Base-by-base conservation (phyloP, 2,888 invertebrate genomes). In the Sceliomorpha sp. region DNA sequence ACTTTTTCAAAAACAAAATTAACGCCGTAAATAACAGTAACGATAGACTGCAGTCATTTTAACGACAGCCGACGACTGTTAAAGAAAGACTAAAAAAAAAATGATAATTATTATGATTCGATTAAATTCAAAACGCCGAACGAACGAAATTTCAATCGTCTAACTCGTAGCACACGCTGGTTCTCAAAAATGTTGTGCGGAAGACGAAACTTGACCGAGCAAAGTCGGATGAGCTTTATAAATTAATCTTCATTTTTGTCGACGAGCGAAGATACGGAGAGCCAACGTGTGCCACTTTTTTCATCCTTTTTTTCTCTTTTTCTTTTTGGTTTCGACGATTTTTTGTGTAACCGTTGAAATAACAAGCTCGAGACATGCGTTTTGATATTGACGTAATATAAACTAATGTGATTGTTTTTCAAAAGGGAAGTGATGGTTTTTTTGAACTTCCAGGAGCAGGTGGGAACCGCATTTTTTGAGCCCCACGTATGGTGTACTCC, bases 391-490 rank as follows among this genome's bases (percentile, higher is more conserved):
- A 79, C 77, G 77, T 79, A 80, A 77, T 75, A 68, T 77, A 74
- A 78, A 80, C 79, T 84, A 81, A 82, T 84, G 75, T 84, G 83
- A 86, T 84, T 86, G 80, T 87, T 87, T 87, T 86, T 85, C 83
- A 86, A 86, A 88, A 88, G 85, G 87, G 88, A 88, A 88, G 87
- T 88, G 87, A 87, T 87, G 85, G n/a, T n/a, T 76, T 87, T 87
- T 88, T 88, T 88, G 81, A 88, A 86, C 87, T 88, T 88, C 87
- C 88, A 88, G 88, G 88, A 88, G 87, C 87, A 88, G 87, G 86
- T 88, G 87, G 87, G 87, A 88, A 87, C 87, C 77, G 85, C 85
- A 85, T 83, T 87, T 88, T 88, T 88, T 86, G 87, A 87, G 84
- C 83, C 87, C 87, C 87, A 88, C 85, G 84, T 85, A 85, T 84